phyloP scores from a whole-genome alignment of 2,113 vertebrate genomes.

The Petroica traversi region DNA sequence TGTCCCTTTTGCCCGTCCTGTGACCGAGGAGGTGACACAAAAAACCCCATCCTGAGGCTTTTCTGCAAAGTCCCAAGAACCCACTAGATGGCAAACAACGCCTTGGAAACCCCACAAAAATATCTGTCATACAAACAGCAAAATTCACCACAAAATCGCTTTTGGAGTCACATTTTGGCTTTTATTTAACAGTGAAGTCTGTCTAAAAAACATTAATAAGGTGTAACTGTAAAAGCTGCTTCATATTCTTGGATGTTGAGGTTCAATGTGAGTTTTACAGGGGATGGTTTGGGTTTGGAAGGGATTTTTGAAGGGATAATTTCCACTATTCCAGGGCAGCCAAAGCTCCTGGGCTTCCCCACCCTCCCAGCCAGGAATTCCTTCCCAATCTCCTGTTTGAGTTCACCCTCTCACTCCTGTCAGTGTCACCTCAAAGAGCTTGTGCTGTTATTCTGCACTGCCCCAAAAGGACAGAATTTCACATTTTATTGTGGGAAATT shows the following conservation, averaged over 20 bases:
- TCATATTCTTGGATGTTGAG: fast-evolving
- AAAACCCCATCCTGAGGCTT: fast-evolving
- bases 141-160: background rate
- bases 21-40: background rate
- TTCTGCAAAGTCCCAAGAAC: background rate
- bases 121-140: fast-evolving
- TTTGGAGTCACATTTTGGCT: background rate
- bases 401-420: background rate
- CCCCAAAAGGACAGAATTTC: background rate
- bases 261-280: fast-evolving
- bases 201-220: background rate
- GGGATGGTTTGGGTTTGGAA: background rate
- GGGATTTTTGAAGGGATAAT: background rate
- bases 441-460: background rate
- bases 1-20: background rate
- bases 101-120: background rate
- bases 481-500: background rate
- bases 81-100: conserved; percentile 53
- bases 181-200: fast-evolving
- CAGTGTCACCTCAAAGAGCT: fast-evolving
- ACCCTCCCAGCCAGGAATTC: background rate
- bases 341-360: background rate
- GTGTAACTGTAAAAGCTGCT: background rate
- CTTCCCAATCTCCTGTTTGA: fast-evolving
- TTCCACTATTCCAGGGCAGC: fast-evolving